Conservation (phyloP, 2,888 invertebrate genomes). For the Aleiodes testaceus region DNA sequence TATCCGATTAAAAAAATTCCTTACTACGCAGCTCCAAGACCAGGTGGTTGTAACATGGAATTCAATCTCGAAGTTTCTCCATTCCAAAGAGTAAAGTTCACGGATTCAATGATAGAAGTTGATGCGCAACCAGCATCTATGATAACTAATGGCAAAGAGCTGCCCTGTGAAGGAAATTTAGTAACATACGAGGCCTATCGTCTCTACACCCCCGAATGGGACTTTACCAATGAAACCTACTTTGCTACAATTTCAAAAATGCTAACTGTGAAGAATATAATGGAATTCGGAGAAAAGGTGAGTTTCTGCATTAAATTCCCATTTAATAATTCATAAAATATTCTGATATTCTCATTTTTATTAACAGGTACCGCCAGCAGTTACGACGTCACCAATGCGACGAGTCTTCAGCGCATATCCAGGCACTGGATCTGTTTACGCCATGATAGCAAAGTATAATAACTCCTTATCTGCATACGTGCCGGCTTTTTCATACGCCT, state of each 20-base stretch:
- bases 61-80: conserved; percentile 78
- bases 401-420: conserved; percentile 77
- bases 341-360: conserved; percentile 28
- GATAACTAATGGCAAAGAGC: conserved; percentile 46
- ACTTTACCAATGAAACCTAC: conserved; percentile 76
- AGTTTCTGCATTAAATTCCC: conserved; percentile 9
- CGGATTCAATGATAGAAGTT: conserved; percentile 74
- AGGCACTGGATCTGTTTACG: conserved; percentile 78
- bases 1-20: too few species aligned
- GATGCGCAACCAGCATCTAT: conserved; percentile 75
- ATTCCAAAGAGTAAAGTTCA: conserved; percentile 74
- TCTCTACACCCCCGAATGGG: conserved; percentile 77
- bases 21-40: conserved; percentile 79
- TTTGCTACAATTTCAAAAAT: conserved; percentile 78
- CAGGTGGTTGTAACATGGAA: conserved; percentile 86
- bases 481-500: conserved; percentile 80
- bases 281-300: conserved; percentile 75
- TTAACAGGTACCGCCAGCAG: conserved; percentile 62
- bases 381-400: conserved; percentile 65
- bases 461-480: conserved; percentile 78
- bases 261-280: conserved; percentile 77
- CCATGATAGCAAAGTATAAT: conserved; percentile 74
- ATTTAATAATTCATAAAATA: conserved; percentile 14
- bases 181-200: conserved; percentile 77
- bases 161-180: conserved; percentile 67